Conservation (phyloP, 2,797 vertebrate genomes). For the Sebastes itinus region DNA sequence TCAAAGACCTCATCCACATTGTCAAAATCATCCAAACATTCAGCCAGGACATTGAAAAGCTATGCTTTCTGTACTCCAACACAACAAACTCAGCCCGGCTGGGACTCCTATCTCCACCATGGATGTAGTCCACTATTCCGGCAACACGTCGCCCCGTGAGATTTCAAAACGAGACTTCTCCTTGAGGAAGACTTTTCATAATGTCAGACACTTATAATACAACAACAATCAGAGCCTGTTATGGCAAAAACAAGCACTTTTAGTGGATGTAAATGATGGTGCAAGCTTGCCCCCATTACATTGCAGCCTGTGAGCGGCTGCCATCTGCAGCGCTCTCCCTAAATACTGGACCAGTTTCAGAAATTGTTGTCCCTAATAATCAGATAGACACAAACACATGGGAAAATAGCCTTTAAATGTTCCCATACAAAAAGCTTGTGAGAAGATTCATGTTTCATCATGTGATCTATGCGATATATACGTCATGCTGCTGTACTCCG, state of each 20-base stretch:
- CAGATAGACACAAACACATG: neutral
- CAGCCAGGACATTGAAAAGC: neutral
- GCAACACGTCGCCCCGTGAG: neutral
- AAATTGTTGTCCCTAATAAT: neutral
- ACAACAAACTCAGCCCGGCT: neutral
- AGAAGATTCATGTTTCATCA: neutral
- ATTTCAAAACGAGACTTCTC: no score
- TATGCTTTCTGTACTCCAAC: neutral
- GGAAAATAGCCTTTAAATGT: neutral
- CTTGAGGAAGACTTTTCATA: neutral
- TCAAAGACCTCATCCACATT: neutral
- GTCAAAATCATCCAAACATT: neutral
- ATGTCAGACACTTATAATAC: neutral
- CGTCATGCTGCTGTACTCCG: neutral
- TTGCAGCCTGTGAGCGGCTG: no score
- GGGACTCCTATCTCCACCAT: fast-evolving
- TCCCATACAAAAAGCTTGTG: neutral
- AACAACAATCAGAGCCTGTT: neutral
- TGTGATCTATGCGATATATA: neutral
- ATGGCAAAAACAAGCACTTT: neutral
- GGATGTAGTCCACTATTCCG: neutral
- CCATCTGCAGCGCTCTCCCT: no score
- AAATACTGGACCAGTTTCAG: no score
- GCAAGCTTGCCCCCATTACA: no score
- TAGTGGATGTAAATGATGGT: no score